Evolutionary conservation across 2,888 invertebrate genomes (phyloP).

Genomic region (Mimachlamys varia): DNA sequence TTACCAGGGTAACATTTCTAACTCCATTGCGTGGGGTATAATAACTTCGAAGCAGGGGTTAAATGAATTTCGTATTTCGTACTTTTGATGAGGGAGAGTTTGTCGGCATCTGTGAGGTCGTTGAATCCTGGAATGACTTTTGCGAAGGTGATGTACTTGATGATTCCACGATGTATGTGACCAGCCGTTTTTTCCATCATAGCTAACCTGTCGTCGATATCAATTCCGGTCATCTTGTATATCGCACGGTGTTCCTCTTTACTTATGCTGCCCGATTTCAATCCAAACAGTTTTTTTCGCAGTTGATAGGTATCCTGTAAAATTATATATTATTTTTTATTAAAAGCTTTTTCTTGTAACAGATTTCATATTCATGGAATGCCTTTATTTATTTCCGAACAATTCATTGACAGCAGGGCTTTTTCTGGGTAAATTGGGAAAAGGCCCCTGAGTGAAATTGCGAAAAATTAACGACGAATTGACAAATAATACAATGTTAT

Average conservation of each 20-base stretch:
- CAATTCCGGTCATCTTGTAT: slow-evolving; percentile 64
- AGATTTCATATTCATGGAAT: no score
- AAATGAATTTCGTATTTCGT: neutral
- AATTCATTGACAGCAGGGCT: no score
- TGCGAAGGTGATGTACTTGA: slow-evolving; percentile 62
- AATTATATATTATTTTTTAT: no score
- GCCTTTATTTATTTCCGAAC: no score
- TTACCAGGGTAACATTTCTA: no score
- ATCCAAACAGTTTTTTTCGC: slow-evolving; percentile 57
- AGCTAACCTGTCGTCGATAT: slow-evolving; percentile 60
- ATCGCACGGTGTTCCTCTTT: slow-evolving; percentile 61
- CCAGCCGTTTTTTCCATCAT: slow-evolving; percentile 57
- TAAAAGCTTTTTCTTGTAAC: no score
- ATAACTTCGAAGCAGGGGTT: no score
- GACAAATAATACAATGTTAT: no score
- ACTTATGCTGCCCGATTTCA: slow-evolving; percentile 51
- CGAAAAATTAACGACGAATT: no score
- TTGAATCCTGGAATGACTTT: slow-evolving; percentile 65
- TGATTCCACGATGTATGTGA: slow-evolving; percentile 59
- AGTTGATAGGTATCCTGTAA: slow-evolving; percentile 54
- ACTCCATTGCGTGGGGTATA: no score
- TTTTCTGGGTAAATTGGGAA: no score
- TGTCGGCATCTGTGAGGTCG: slow-evolving; percentile 60
- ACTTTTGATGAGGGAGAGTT: slow-evolving; percentile 65
- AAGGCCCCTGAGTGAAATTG: no score